Base-by-base conservation (phyloP, 2,113 vertebrate species). In the Misgurnus anguillicaudatus region DNA sequence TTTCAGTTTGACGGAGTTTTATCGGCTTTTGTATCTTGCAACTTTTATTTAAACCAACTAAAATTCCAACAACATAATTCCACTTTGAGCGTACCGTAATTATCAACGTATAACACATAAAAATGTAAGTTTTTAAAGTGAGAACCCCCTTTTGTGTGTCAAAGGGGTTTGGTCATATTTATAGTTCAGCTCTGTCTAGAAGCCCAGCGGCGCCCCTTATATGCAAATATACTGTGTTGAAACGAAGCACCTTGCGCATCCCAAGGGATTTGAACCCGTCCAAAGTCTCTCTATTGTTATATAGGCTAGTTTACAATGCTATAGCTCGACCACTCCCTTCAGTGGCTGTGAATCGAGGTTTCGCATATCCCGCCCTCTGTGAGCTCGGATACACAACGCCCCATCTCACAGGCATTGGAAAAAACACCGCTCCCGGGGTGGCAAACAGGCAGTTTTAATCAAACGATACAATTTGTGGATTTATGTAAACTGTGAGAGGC, bases 261-360 rank as follows among this genome's bases (percentile, higher is more conserved):
- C 41, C 57, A 62, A 7, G 31, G 74, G 60, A 21, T 21, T 13
- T 19, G 17, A 41, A 21, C 17, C 16, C 62, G 61, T 31, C 60
- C 31, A 31, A 39, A 4, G 73, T 14, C 42, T 48, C 2, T 53
- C 21, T 42, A 41, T 41, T 41, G 69, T 57, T 41, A 5, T 41
- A 5, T n/a, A n/a, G n/a, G 24, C 24, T 11, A 19, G 19, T 47
- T 24, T 31, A 11, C 13, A 11, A 19, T 47, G 8, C 57, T 5
- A 17, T 17, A 24, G 16, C 45, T 64, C 17, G 24, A 76, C 73
- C 73, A 76, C 73, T 76, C 73, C 73, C 73, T 64, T 24, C 31
- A 61, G 53, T 45, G 19, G 47, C 39, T 74, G 71, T 62, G 72
- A 74, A 62, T 36, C 47, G 71, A 74, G 71, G 57, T 74, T 74